phyloP scores from a whole-genome alignment of 2,888 invertebrate genomes.

The Macrophya annulata region DNA sequence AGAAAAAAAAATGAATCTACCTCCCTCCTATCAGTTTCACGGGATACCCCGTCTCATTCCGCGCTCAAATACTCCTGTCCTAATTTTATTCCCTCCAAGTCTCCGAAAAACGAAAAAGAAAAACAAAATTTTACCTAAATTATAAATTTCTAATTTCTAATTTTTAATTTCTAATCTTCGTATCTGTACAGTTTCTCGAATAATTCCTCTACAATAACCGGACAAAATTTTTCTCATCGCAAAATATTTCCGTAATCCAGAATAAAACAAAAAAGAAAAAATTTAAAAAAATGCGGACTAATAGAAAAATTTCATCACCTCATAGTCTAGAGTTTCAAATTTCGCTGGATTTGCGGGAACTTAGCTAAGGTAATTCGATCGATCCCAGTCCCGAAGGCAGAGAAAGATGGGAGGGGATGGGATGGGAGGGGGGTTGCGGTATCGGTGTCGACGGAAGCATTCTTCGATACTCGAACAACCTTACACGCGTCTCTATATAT shows the following conservation, averaged over 20 bases:
- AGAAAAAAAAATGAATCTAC: conserved; percentile 57
- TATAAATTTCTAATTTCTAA: background rate
- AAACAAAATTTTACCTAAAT: background rate
- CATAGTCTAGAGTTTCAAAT: conserved; percentile 26
- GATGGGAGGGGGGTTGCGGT: background rate
- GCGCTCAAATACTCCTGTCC: background rate
- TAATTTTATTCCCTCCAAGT: background rate
- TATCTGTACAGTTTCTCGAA: background rate
- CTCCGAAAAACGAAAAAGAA: background rate
- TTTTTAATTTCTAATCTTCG: too few relatives aligned
- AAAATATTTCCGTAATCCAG: background rate
- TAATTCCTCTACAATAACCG: background rate
- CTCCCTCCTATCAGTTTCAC: conserved; percentile 52
- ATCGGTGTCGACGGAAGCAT: conserved; percentile 47
- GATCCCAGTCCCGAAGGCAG: conserved; percentile 4
- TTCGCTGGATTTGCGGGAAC: conserved; percentile 47
- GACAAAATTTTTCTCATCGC: background rate
- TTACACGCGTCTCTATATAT: background rate
- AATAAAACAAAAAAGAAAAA: background rate
- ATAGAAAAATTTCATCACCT: conserved; percentile 11
- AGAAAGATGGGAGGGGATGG: too few relatives aligned
- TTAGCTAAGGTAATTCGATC: conserved; percentile 38
- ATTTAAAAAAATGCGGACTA: background rate
- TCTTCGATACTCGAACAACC: conserved; percentile 27
- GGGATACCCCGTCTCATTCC: conserved; percentile 21